A percentile compares a stretch with the other conserved stretches of the same genome.
Evolutionary conservation across 1,140 invertebrate genomes (phyloP).

Genomic region (Cydia strobilella): DNA sequence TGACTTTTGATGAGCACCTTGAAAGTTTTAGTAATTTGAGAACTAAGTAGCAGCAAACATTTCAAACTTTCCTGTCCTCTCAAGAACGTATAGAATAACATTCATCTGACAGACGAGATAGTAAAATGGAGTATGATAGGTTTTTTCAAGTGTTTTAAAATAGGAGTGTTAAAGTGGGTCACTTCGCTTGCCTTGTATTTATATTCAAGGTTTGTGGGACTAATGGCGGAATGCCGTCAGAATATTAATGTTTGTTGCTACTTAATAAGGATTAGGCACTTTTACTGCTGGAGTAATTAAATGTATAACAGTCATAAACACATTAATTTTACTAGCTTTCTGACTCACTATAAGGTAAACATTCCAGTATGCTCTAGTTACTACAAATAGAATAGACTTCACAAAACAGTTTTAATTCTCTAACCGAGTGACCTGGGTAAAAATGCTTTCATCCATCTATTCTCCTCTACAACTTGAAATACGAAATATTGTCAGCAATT

Average conservation of each 20-base stretch:
- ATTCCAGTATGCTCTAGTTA: background rate
- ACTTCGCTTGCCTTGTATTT: conserved; percentile 23
- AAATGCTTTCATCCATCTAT: too few species aligned
- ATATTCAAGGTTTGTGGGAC: conserved; percentile 24
- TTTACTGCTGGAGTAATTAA: conserved; percentile 9
- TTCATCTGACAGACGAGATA: background rate
- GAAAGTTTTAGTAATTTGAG: conserved; percentile 22
- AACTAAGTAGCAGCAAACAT: background rate
- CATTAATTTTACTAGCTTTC: background rate
- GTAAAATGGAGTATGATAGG: background rate
- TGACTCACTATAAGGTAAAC: background rate
- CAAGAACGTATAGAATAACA: conserved; percentile 11
- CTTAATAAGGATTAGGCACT: conserved; percentile 3
- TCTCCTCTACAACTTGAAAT: too few species aligned
- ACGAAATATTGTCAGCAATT: too few species aligned
- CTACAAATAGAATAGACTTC: too few species aligned
- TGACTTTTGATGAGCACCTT: conserved; percentile 17
- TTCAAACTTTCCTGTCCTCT: background rate
- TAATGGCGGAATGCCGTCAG: conserved; percentile 26
- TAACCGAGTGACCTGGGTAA: too few species aligned
- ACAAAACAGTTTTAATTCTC: too few species aligned
- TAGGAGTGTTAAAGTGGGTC: conserved; percentile 17
- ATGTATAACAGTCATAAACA: background rate
- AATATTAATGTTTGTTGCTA: conserved; percentile 22
- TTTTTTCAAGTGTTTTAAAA: conserved; percentile 7